Percentiles rank a stretch among this genome's conserved stretches.
Conservation (phyloP, 2,113 vertebrate genomes). For the Sinocyclocheilus maitianheensis region DNA sequence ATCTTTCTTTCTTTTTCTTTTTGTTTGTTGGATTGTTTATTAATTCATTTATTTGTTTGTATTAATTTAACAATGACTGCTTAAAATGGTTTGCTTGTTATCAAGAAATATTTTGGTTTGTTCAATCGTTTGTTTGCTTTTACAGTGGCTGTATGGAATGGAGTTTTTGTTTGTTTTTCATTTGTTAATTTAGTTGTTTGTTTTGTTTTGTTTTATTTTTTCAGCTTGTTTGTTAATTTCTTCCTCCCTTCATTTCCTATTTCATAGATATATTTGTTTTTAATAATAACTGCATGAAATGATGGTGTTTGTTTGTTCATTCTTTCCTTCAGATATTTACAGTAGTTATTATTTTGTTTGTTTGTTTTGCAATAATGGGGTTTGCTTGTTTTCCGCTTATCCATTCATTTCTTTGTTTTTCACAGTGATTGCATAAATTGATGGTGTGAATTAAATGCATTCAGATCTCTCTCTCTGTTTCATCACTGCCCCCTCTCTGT, state of each 20-base stretch:
- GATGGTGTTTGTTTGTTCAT: background rate
- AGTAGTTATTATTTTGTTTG: background rate
- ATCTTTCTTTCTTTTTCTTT: background rate
- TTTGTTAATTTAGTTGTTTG: too few species aligned
- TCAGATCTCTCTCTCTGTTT: background rate
- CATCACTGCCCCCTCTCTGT: background rate
- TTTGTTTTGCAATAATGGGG: background rate
- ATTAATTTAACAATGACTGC: too few species aligned
- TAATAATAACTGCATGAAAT: background rate
- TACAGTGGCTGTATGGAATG: background rate
- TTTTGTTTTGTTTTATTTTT: background rate
- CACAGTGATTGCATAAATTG: background rate
- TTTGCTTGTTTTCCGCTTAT: background rate
- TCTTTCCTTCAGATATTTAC: background rate
- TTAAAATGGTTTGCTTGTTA: background rate
- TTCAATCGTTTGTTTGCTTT: background rate
- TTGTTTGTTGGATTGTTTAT: background rate
- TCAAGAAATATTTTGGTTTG: background rate
- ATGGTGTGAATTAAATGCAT: slow-evolving; percentile 1
- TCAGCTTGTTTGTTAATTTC: background rate
- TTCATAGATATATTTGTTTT: background rate
- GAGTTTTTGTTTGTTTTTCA: background rate
- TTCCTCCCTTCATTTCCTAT: background rate
- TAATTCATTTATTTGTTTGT: background rate
- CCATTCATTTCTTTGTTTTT: background rate